Percentiles rank a stretch among this genome's conserved stretches.
These are phyloP conservation scores for Eumaeus atala DNA, from an alignment of 1,140 invertebrate genomes.

Conservation along the genomic window DNA sequence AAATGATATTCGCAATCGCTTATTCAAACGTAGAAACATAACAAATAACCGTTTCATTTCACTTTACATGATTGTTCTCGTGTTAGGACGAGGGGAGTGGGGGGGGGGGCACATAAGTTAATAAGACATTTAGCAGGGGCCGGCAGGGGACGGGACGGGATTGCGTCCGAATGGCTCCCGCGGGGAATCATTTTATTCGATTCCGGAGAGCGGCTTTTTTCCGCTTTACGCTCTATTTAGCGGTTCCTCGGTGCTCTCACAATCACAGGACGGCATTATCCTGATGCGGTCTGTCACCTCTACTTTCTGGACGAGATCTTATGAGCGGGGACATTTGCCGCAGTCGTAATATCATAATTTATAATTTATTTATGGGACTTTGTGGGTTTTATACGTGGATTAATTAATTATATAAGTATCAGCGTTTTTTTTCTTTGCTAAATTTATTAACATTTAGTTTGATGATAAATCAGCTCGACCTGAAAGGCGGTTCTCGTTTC, in stretches of 20 bases:
- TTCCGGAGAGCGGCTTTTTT: constrained; percentile 69
- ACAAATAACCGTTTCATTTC: constrained; percentile 74
- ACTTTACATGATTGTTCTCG: constrained; percentile 73
- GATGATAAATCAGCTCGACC: too few species aligned
- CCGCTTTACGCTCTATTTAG: constrained; percentile 68
- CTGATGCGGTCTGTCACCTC: constrained; percentile 32
- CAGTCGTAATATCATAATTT: constrained; percentile 18
- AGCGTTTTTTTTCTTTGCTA: too few species aligned
- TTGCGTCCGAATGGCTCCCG: constrained; percentile 73
- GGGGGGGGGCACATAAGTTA: constrained; percentile 61
- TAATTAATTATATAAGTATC: too few species aligned
- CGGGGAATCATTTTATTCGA: constrained; percentile 76
- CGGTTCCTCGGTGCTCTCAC: constrained; percentile 45
- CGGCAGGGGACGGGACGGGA: constrained; percentile 42
- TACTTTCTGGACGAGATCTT: constrained; percentile 36
- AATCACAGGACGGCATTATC: constrained; percentile 47
- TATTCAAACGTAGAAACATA: constrained; percentile 41
- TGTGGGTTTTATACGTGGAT: too few species aligned
- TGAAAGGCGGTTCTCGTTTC: too few species aligned
- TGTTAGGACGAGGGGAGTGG: constrained; percentile 41
- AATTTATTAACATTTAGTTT: too few species aligned
- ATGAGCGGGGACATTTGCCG: constrained; percentile 36
- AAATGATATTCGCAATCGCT: constrained; percentile 1
- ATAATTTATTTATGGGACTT: too few species aligned
- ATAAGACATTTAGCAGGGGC: constrained; percentile 72